Conservation (phyloP, 2,797 vertebrate species). For the Sebastes wilsoni region DNA sequence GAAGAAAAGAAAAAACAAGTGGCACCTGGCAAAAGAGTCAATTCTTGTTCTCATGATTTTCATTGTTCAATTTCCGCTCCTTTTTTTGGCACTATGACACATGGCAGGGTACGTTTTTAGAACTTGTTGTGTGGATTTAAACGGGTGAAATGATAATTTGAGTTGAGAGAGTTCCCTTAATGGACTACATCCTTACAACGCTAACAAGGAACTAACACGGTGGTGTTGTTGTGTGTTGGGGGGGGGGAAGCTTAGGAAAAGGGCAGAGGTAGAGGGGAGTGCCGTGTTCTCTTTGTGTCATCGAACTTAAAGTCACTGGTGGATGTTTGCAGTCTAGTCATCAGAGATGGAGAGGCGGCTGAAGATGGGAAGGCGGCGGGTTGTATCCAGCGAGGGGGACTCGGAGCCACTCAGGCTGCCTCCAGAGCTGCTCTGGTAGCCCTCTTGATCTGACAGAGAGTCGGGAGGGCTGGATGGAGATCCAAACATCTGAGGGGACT, state of each 20-base stretch:
- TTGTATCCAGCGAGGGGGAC: constrained; percentile 94
- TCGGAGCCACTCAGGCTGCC: constrained; percentile 95
- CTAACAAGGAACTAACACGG: constrained; percentile 46
- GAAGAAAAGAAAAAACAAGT: constrained; percentile 63
- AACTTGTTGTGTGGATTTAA: constrained; percentile 53
- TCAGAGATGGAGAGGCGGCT: constrained; percentile 99
- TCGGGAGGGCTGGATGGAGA: constrained; percentile 93
- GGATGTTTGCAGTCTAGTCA: constrained; percentile 82
- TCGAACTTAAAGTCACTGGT: constrained; percentile 58
- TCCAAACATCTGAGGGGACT: constrained; percentile 94
- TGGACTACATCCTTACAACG: constrained; percentile 69
- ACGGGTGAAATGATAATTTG: constrained; percentile 64
- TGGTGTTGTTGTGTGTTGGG: not conserved
- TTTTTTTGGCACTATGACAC: constrained; percentile 84
- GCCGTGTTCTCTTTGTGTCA: constrained; percentile 72
- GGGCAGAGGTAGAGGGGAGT: constrained; percentile 77
- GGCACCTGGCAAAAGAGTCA: constrained; percentile 80
- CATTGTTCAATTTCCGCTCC: constrained; percentile 78
- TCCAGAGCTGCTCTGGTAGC: constrained; percentile 96
- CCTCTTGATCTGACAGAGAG: constrained; percentile 98
- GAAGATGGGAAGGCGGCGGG: constrained; percentile 97
- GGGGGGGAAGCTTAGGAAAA: constrained; percentile 5
- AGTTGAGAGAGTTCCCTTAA: constrained; percentile 78
- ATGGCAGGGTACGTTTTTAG: constrained; percentile 62
- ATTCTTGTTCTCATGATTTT: constrained; percentile 74